Conservation (phyloP, 2,797 vertebrate species). For the Bufotes viridis region DNA sequence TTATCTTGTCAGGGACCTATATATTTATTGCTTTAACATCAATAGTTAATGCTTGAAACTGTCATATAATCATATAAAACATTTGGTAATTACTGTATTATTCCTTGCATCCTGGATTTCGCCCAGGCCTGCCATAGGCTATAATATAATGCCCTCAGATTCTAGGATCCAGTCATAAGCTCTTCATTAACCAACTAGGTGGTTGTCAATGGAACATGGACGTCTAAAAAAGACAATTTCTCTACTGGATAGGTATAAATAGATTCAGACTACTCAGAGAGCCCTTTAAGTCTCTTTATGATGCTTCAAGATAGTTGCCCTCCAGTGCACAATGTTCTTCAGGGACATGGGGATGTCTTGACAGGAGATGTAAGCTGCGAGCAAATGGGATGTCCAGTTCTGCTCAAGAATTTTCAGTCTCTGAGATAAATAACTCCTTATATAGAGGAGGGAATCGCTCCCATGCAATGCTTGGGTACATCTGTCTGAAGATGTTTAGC, state of each 20-base stretch:
- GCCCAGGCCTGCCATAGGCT: not conserved
- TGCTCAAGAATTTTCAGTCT: slow-evolving; percentile 62
- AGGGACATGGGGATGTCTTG: not conserved
- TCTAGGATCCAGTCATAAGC: too few relatives aligned
- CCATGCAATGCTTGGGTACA: slow-evolving; percentile 70
- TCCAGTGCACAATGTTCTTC: not conserved
- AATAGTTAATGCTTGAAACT: slow-evolving; percentile 5
- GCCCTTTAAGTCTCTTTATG: not conserved
- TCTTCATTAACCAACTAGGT: not conserved
- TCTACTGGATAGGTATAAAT: not conserved
- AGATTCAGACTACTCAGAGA: not conserved
- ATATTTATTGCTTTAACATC: too few relatives aligned
- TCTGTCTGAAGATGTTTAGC: slow-evolving; percentile 71
- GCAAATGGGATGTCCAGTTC: not conserved
- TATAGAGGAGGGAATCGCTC: slow-evolving; percentile 85
- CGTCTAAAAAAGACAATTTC: not conserved
- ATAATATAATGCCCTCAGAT: not conserved
- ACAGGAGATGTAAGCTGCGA: not conserved
- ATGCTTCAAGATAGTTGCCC: not conserved
- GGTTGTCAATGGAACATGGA: not conserved
- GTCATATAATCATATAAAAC: not conserved
- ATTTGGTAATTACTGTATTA: not conserved
- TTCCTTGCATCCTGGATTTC: not conserved
- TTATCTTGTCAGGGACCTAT: too few relatives aligned
- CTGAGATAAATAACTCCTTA: slow-evolving; percentile 88